Percentiles rank a stretch among this genome's conserved stretches.
Evolutionary conservation across 2,113 vertebrate genomes (phyloP).

Genomic region (Python bivittatus): DNA sequence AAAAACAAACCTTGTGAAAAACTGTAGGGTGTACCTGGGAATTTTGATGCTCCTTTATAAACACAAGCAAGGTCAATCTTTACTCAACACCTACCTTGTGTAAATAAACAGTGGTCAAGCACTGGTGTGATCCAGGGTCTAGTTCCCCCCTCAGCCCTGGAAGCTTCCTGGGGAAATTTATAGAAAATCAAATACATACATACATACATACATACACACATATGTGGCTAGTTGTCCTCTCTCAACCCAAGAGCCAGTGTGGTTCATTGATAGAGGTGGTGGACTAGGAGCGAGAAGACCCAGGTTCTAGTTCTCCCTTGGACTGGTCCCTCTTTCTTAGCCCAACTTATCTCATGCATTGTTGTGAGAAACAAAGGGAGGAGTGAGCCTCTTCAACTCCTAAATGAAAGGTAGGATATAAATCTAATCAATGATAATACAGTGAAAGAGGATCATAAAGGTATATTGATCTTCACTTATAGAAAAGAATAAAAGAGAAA

Average conservation of each 20-base stretch:
- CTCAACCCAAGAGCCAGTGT: background rate
- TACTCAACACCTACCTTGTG: no score
- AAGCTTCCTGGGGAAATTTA: background rate
- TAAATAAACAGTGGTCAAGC: no score
- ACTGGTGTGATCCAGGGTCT: background rate
- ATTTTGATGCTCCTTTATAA: no score
- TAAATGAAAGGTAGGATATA: background rate
- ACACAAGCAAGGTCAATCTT: no score
- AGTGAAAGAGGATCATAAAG: background rate
- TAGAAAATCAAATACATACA: no score
- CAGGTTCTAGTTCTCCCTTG: background rate
- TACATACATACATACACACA: no score
- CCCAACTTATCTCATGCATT: background rate
- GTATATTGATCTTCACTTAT: background rate
- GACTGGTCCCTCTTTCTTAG: background rate
- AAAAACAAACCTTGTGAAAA: no score
- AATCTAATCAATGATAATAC: background rate
- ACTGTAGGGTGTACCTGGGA: no score
- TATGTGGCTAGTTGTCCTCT: background rate
- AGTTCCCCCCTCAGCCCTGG: accelerated
- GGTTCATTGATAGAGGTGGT: background rate
- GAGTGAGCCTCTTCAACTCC: background rate
- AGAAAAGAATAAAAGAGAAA: background rate
- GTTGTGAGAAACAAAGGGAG: background rate
- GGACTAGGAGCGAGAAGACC: background rate